A percentile compares a stretch with the other conserved stretches of the same genome.
Evolutionary conservation across 2,113 vertebrate genomes (phyloP).

Genomic region (Gnathonemus longibarbis): DNA sequence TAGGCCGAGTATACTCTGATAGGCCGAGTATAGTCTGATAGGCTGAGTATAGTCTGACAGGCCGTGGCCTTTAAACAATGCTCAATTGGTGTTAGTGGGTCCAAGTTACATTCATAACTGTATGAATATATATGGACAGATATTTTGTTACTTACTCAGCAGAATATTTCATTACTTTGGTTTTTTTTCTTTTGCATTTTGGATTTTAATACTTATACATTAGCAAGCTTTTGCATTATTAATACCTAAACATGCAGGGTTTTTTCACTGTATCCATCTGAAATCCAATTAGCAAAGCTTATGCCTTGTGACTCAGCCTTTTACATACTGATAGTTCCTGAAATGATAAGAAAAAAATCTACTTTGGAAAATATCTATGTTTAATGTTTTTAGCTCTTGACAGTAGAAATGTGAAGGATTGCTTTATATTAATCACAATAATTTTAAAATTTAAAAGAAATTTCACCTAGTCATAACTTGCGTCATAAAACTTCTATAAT

Average conservation of each 20-base stretch:
- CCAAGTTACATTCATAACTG: background rate
- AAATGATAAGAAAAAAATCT: background rate
- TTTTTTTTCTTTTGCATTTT: background rate
- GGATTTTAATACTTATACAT: background rate
- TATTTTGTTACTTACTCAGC: background rate
- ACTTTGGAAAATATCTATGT: background rate
- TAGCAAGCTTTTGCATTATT: conserved; percentile 1
- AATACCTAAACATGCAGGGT: background rate
- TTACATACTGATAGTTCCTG: background rate
- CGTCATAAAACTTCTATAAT: background rate
- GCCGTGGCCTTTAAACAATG: background rate
- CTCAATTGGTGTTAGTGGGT: background rate
- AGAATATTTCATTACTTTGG: background rate
- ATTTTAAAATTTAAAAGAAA: background rate
- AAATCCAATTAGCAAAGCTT: background rate
- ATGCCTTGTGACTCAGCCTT: background rate
- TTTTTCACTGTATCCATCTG: background rate
- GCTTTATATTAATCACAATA: background rate
- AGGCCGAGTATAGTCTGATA: too few relatives aligned
- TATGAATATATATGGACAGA: background rate
- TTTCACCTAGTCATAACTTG: background rate
- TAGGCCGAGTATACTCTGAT: too few relatives aligned
- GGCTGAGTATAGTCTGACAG: background rate
- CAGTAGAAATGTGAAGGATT: background rate
- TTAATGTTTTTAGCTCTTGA: background rate